phyloP scores from a whole-genome alignment of 2,113 vertebrate genomes.

The Lepus europaeus region DNA sequence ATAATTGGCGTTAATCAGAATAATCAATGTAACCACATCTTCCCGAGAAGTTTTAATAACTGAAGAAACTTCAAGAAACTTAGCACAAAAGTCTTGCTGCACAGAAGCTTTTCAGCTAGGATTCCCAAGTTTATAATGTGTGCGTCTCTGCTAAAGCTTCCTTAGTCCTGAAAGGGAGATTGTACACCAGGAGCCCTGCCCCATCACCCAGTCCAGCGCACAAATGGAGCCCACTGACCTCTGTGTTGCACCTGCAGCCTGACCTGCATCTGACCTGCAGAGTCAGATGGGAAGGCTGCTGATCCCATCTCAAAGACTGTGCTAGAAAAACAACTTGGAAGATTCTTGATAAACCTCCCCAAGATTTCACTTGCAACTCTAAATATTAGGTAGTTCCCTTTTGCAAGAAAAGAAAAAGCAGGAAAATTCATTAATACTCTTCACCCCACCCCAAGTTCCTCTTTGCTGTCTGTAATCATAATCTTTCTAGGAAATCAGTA shows the following conservation, averaged over 20 bases:
- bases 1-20: neutral
- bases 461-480: neutral
- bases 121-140: neutral
- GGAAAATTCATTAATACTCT: no score
- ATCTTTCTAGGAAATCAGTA: neutral
- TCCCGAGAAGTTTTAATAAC: conserved; percentile 15
- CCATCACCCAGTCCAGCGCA: neutral
- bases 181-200: neutral
- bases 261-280: neutral
- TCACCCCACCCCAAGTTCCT: neutral
- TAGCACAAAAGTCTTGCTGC: neutral
- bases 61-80: neutral
- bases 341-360: conserved; percentile 28
- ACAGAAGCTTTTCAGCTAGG: neutral
- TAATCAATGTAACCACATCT: conserved; percentile 3
- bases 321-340: conserved; percentile 27
- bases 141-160: neutral
- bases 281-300: neutral
- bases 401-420: neutral
- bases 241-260: neutral
- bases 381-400: neutral
- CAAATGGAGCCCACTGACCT: neutral
- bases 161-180: neutral
- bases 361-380: neutral
- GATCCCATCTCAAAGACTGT: neutral